These are phyloP conservation scores for Saccopteryx leptura DNA, from an alignment of 2,113 vertebrate genomes.

Conservation along the genomic window DNA sequence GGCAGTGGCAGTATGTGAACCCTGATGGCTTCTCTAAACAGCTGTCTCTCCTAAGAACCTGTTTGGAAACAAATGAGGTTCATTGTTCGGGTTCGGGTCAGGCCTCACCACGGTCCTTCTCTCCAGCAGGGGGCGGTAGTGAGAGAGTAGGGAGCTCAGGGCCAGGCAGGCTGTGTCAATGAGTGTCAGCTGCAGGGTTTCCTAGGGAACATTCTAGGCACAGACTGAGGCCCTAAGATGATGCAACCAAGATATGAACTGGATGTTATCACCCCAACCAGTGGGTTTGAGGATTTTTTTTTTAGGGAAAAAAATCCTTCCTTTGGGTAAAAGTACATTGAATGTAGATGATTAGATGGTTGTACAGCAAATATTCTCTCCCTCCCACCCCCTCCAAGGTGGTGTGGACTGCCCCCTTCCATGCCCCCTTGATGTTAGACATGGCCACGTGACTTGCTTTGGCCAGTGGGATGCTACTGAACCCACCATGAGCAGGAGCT, in stretches of 20 bases:
- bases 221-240: neutral
- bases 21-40: neutral
- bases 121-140: neutral
- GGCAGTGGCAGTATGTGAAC: neutral
- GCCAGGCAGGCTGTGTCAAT: rapidly evolving
- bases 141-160: neutral
- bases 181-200: neutral
- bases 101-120: too few species aligned
- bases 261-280: neutral
- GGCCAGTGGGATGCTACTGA: rapidly evolving
- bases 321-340: neutral
- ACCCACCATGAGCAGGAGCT: rapidly evolving
- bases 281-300: neutral
- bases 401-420: rapidly evolving
- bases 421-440: rapidly evolving
- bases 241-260: neutral
- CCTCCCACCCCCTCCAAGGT: neutral
- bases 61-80: rapidly evolving
- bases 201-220: rapidly evolving
- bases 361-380: neutral
- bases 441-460: rapidly evolving
- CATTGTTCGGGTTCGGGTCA: neutral
- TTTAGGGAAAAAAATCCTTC: neutral
- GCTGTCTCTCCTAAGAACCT: neutral
- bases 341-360: neutral